Evolutionary conservation across 1,140 invertebrate species (phyloP), one percentile per base, ranked within the genome.

Genomic region (Drosophila pseudoobscura): DNA sequence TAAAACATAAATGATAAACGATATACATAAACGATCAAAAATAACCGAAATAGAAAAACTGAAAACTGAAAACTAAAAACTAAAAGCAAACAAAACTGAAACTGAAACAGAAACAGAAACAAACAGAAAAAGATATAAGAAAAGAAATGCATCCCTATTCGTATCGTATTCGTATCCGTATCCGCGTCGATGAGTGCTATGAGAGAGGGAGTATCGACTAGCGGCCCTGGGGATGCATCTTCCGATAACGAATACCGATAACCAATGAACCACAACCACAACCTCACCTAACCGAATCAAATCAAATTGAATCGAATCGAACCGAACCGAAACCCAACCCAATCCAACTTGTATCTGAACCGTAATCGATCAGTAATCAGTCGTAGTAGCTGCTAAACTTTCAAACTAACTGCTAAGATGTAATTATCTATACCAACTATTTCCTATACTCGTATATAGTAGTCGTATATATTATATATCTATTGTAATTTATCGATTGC

Each of bases 401-500:
- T 83, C 77, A 69, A 68, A 89, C 83, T 88, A 88, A 87, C 70
- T 88, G 75, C 75, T 88, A 89, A 88, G 83, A 83, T 89, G 83
- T 87, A 87, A 87, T 83, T 88, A 89, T 87, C 82, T 88, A 75
- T 71, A 75, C 60, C 59, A 62, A 75, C 64, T 68, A 64, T 54
- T 63, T 50, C 61, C 66, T 70, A 76, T 77, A 54, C 70, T 26
- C 62, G 54, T 72, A 60, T 72, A 39, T 39, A 39, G 35, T 39
- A 13, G 35, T 39, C 35, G 35, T 39, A 39, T 39, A 39, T 39
- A 39, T 39, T 75, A 31, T 69, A 46, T 75, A 68, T 78, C 65
- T 60, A 62, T 78, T 55, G 59, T 58, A 31, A 62, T 66, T 62
- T 29, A 39, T 39, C 35, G 11, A 39, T 39, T 39, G 35, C 35